Evolutionary conservation across 2,113 vertebrate species (phyloP).

Genomic region (Cyphomyrus plagiostoma): DNA sequence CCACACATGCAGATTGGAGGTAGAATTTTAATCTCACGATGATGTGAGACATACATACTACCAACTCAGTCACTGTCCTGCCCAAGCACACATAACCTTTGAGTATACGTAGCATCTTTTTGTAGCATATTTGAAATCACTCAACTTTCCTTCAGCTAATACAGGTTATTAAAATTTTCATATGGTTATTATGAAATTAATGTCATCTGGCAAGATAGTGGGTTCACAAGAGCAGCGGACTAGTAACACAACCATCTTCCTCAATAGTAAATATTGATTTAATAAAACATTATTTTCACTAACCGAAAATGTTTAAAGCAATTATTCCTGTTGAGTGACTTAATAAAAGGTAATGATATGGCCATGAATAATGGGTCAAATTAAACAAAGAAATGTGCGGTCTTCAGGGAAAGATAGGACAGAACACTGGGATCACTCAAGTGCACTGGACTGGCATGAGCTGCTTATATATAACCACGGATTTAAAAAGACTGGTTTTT

Average conservation of each 20-base stretch:
- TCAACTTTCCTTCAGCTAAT: neutral
- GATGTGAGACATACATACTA: neutral
- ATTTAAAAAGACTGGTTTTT: neutral
- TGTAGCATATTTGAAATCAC: neutral
- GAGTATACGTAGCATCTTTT: neutral
- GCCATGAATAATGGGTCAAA: neutral
- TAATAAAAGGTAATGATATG: neutral
- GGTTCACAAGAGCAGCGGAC: neutral
- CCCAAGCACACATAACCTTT: neutral
- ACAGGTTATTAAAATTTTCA: neutral
- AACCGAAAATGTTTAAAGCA: neutral
- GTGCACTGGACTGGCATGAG: neutral
- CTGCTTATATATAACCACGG: neutral
- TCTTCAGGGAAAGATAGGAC: neutral
- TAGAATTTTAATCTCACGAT: neutral
- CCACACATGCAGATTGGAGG: neutral
- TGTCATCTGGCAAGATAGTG: neutral
- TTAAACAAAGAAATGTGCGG: neutral
- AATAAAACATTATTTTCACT: neutral
- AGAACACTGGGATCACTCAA: neutral
- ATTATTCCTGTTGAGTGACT: neutral
- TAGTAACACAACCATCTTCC: neutral
- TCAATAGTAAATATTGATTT: neutral
- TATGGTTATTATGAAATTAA: neutral
- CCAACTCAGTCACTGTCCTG: neutral